Evolutionary conservation across 2,797 vertebrate species (phyloP).

Genomic region (Argya squamiceps): DNA sequence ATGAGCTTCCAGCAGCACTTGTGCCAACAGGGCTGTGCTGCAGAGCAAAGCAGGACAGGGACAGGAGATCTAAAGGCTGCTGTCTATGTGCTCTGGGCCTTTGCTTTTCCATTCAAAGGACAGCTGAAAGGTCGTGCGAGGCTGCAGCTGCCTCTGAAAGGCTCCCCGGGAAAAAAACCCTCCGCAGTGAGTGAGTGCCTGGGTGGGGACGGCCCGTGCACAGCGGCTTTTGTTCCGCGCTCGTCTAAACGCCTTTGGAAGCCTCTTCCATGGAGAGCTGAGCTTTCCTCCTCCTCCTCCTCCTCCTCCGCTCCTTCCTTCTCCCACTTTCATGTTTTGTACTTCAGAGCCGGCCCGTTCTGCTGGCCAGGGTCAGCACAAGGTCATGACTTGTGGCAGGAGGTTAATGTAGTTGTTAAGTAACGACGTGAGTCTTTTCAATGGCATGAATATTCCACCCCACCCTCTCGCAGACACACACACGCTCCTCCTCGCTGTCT

Average conservation of each 20-base stretch:
- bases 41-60: background rate
- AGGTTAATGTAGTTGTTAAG: conserved; percentile 65
- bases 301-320: conserved; percentile 9
- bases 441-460: conserved; percentile 48
- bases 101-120: background rate
- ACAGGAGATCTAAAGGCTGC: background rate
- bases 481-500: background rate
- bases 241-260: background rate
- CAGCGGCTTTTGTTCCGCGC: conserved; percentile 1
- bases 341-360: conserved; percentile 4
- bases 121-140: background rate
- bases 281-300: background rate
- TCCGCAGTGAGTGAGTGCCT: background rate
- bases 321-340: conserved; percentile 53
- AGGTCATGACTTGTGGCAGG: conserved; percentile 64
- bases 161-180: background rate
- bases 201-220: conserved; percentile 24
- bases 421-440: conserved; percentile 36
- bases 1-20: background rate
- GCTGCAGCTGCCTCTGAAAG: conserved; percentile 22
- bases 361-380: conserved; percentile 66
- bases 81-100: background rate
- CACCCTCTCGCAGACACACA: conserved; percentile 6
- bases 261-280: background rate
- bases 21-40: background rate